Conservation (phyloP, 2,113 vertebrate species). For the Pollachius pollachius region DNA sequence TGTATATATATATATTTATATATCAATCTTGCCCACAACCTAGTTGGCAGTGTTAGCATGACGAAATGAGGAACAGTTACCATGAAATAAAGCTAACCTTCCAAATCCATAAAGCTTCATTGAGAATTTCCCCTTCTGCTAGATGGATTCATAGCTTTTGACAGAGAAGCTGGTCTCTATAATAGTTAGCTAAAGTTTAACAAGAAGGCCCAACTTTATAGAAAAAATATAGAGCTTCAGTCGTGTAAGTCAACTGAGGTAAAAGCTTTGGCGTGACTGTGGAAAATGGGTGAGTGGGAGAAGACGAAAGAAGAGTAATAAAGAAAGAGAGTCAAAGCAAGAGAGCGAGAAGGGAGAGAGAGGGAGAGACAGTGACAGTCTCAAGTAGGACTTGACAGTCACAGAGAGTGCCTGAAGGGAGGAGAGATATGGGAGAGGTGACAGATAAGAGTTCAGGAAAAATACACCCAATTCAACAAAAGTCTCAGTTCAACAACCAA, state of each 20-base stretch:
- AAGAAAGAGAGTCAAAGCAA: too few species aligned
- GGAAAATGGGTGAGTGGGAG: too few species aligned
- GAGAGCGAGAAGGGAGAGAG: too few species aligned
- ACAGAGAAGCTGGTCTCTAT: neutral
- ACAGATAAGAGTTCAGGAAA: neutral
- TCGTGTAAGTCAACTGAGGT: constrained; percentile 21
- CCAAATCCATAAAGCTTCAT: neutral
- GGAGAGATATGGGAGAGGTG: neutral
- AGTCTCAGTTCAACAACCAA: neutral
- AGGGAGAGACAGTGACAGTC: neutral
- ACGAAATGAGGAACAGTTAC: neutral
- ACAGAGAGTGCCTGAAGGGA: neutral
- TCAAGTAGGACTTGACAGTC: constrained; percentile 1
- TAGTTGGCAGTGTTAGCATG: too few species aligned
- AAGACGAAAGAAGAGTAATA: constrained; percentile 3
- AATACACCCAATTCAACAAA: neutral
- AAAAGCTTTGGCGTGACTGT: neutral
- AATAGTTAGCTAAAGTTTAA: neutral
- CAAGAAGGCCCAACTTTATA: constrained; percentile 23
- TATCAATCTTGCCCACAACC: too few species aligned
- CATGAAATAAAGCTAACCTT: neutral
- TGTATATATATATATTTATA: too few species aligned
- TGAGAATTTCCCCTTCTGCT: neutral
- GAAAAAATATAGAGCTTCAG: neutral
- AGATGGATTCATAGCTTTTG: neutral